Conservation (phyloP, 2,113 vertebrate genomes). For the Stercorarius parasiticus region DNA sequence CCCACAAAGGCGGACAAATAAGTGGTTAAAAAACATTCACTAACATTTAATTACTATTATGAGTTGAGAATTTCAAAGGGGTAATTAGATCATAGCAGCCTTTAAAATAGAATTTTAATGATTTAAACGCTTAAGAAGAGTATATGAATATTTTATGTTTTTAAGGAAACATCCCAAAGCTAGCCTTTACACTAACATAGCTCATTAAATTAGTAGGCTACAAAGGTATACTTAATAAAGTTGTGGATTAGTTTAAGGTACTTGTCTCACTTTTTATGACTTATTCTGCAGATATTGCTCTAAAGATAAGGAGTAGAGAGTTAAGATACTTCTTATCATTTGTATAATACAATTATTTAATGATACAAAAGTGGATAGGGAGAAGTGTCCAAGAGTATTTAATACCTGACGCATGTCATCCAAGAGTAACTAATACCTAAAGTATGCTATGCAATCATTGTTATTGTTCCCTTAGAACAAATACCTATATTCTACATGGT, state of each 20-base stretch:
- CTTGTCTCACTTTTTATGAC: background rate
- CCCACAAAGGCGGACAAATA: background rate
- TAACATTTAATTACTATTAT: background rate
- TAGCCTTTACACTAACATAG: background rate
- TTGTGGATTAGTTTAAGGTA: background rate
- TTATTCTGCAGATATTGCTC: background rate
- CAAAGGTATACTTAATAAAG: background rate
- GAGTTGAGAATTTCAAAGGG: background rate
- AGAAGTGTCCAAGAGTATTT: background rate
- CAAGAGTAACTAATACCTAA: background rate
- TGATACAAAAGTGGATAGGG: background rate
- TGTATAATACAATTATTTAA: background rate
- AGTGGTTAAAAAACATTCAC: background rate
- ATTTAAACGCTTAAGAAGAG: background rate
- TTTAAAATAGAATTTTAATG: background rate
- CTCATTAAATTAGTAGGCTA: background rate
- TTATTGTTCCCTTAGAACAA: background rate
- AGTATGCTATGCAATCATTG: background rate
- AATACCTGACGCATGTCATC: background rate
- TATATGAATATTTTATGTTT: background rate
- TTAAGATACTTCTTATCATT: background rate
- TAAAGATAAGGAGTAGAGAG: background rate
- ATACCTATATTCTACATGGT: background rate
- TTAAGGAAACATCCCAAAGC: background rate
- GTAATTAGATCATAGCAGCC: background rate